Evolutionary conservation across 1,140 invertebrate genomes (phyloP).

Genomic region (Tetragonula clypearis): DNA sequence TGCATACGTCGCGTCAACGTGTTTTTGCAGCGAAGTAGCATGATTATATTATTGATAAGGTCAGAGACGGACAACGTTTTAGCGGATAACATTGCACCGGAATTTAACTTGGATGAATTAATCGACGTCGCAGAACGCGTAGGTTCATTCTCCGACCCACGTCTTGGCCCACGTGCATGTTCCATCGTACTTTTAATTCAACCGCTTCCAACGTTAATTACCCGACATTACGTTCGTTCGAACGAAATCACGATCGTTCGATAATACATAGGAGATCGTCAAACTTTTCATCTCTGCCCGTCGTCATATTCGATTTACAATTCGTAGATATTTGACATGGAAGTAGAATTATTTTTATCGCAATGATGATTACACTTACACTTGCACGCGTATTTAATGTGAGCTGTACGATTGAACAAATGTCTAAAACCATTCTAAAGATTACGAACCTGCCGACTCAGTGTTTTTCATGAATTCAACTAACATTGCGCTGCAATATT

Average conservation of each 20-base stretch:
- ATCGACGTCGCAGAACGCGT: slow-evolving; percentile 42
- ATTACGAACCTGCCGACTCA: slow-evolving; percentile 50
- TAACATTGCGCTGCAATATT: slow-evolving; percentile 34
- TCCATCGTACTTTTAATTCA: slow-evolving; percentile 54
- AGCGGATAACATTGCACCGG: slow-evolving; percentile 39
- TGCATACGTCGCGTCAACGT: neutral
- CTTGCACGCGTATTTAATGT: slow-evolving; percentile 7
- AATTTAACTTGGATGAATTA: slow-evolving; percentile 51
- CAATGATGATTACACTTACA: neutral
- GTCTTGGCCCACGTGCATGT: slow-evolving; percentile 57
- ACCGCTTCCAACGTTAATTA: slow-evolving; percentile 59
- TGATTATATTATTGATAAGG: neutral
- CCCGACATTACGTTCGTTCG: slow-evolving; percentile 20
- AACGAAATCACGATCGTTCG: slow-evolving; percentile 52
- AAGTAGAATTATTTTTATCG: slow-evolving; percentile 41
- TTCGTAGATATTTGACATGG: neutral
- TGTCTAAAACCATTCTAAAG: slow-evolving; percentile 40
- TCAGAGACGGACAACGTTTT: slow-evolving; percentile 6
- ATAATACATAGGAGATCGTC: slow-evolving; percentile 41
- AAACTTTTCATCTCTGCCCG: neutral
- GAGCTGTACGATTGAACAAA: slow-evolving; percentile 14
- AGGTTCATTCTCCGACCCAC: slow-evolving; percentile 42
- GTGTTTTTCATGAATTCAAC: slow-evolving; percentile 44
- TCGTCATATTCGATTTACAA: too few relatives aligned
- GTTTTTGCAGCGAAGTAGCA: neutral